A percentile compares a stretch with the other conserved stretches of the same genome.
Conservation (phyloP, 2,888 invertebrate species). For the Acronicta psi region DNA sequence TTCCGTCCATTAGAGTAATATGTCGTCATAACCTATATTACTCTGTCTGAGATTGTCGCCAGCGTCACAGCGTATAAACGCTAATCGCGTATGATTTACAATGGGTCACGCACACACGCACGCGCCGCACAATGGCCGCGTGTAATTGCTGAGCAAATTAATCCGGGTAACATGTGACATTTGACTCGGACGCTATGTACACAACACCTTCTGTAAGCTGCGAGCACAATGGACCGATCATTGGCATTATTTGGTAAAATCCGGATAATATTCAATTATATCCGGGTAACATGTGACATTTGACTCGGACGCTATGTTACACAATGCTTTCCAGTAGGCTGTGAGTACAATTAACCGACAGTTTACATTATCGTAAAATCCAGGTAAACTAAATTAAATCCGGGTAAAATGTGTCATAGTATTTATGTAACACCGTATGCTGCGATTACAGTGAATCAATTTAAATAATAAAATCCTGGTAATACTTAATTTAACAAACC, state of each 20-base stretch:
- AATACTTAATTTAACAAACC: too few species aligned
- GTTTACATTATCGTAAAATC: neutral
- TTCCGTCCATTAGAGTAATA: too few species aligned
- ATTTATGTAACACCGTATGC: too few species aligned
- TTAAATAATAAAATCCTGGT: too few species aligned
- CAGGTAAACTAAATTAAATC: slow-evolving; percentile 54
- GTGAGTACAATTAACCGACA: slow-evolving; percentile 6
- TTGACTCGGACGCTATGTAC: slow-evolving; percentile 66
- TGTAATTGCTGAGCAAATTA: slow-evolving; percentile 82
- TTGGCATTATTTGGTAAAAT: neutral
- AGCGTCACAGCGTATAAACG: slow-evolving; percentile 11
- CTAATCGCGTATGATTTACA: slow-evolving; percentile 39
- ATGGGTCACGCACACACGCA: slow-evolving; percentile 5
- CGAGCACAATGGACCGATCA: slow-evolving; percentile 4
- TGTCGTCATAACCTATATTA: too few species aligned
- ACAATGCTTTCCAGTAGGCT: slow-evolving; percentile 42
- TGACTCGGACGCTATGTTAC: slow-evolving; percentile 65
- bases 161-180: slow-evolving; percentile 79
- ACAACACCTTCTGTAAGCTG: slow-evolving; percentile 42
- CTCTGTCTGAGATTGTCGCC: too few species aligned
- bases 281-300: slow-evolving; percentile 79
- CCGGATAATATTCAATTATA: slow-evolving; percentile 28
- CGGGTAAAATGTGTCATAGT: slow-evolving; percentile 78
- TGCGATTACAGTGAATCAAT: too few species aligned
- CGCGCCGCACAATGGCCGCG: slow-evolving; percentile 58